phyloP scores from a whole-genome alignment of 2,113 vertebrate species.

The Illadopsis cleaveri region DNA sequence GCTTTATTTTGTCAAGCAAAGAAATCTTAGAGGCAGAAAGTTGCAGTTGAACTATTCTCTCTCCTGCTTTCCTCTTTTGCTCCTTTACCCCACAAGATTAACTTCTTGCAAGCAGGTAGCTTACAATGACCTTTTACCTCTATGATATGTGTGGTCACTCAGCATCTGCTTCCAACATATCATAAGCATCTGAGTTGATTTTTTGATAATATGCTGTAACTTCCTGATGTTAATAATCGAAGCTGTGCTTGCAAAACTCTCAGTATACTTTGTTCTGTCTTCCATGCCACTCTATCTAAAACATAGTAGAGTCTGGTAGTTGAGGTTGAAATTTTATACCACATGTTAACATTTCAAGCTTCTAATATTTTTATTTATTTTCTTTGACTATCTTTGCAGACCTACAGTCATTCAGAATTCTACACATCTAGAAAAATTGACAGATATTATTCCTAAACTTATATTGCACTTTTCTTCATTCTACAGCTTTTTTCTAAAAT shows the following conservation, averaged over 20 bases:
- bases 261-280: not conserved
- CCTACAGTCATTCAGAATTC: not conserved
- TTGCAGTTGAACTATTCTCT: not conserved
- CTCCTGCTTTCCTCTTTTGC: not conserved
- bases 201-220: not conserved
- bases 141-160: not conserved
- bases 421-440: not conserved
- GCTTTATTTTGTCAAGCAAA: not conserved
- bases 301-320: not conserved
- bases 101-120: not conserved
- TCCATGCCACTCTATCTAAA: not conserved
- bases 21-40: not conserved
- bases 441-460: not conserved
- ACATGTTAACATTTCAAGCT: not conserved
- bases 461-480: not conserved
- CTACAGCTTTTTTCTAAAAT: not conserved
- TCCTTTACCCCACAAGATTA: not conserved
- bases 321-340: not conserved
- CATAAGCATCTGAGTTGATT: not conserved
- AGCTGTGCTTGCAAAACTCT: not conserved
- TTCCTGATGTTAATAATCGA: not conserved
- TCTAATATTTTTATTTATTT: not conserved
- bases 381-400: not conserved
- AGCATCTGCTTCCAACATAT: not conserved
- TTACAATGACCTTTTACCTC: not conserved